phyloP scores from a whole-genome alignment of 2,113 vertebrate species.

The Elachura formosa region DNA sequence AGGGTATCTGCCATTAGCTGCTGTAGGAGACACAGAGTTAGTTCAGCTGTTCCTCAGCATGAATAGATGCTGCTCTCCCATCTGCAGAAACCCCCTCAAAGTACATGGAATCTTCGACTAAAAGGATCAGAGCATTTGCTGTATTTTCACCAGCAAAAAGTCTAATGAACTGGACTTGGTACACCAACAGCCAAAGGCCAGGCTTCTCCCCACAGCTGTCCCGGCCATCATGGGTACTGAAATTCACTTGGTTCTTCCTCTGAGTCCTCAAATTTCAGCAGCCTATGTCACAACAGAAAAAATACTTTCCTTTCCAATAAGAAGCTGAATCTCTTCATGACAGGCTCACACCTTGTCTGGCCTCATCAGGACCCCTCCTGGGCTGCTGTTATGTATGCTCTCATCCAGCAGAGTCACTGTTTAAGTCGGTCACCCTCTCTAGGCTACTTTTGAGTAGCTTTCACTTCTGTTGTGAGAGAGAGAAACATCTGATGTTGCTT shows the following conservation, averaged over 20 bases:
- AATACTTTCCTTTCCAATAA: neutral
- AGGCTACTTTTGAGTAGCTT: neutral
- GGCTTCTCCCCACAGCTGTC: neutral
- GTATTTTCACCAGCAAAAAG: neutral
- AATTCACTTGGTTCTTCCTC: neutral
- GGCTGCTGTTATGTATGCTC: neutral
- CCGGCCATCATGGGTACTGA: neutral
- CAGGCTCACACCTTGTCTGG: neutral
- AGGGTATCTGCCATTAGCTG: neutral
- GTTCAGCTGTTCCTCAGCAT: neutral
- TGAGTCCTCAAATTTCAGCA: neutral
- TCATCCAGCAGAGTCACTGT: neutral
- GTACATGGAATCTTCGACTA: rapidly evolving
- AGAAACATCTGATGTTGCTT: neutral
- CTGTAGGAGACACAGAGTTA: neutral
- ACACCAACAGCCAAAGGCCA: neutral
- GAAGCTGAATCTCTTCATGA: neutral
- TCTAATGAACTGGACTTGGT: neutral
- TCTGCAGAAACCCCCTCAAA: neutral
- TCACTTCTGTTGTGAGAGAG: neutral
- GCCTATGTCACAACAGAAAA: neutral
- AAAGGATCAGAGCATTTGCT: neutral
- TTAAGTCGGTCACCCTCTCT: neutral
- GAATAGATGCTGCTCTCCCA: neutral
- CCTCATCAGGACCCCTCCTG: neutral